Evolutionary conservation across 2,888 invertebrate genomes (phyloP).

Genomic region (Minunthozetes semirufus): DNA sequence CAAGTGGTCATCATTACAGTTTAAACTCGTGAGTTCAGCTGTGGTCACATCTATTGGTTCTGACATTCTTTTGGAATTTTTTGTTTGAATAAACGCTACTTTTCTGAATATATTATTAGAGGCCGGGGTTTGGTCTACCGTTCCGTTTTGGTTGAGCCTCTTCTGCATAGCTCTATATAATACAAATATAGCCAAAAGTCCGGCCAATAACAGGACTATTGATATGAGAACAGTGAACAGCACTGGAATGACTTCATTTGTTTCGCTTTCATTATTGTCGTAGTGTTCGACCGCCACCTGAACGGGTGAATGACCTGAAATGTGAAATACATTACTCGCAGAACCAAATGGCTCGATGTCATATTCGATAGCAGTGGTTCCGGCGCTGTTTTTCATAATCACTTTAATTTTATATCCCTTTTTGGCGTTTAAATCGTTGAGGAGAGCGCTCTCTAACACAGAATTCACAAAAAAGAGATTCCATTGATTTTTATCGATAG

Average conservation of each 20-base stretch:
- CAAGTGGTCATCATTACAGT: background rate
- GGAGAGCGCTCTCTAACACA: conserved; percentile 3
- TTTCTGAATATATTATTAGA: conserved; percentile 16
- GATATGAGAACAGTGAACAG: conserved; percentile 30
- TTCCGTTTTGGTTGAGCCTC: conserved; percentile 4
- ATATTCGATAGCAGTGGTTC: conserved; percentile 41
- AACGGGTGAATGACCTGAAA: conserved; percentile 14
- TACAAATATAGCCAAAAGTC: conserved; percentile 8
- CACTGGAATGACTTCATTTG: conserved; percentile 5
- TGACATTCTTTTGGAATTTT: background rate
- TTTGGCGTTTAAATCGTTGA: conserved; percentile 19
- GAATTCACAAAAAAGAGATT: conserved; percentile 25
- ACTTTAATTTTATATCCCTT: conserved; percentile 40
- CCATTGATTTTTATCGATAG: conserved; percentile 39
- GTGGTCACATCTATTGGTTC: conserved; percentile 10
- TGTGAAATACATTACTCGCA: conserved; percentile 16
- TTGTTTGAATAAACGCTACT: conserved; percentile 19
- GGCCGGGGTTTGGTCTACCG: background rate
- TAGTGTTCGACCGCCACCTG: conserved; percentile 20
- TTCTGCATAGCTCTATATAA: conserved; percentile 31
- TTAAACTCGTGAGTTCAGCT: conserved; percentile 18
- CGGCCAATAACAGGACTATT: conserved; percentile 20
- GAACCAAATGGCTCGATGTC: conserved; percentile 31
- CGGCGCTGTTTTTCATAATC: conserved; percentile 42
- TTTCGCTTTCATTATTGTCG: background rate